Percentiles rank a stretch among this genome's conserved stretches.
These are phyloP conservation scores for Danio kyathit DNA, from an alignment of 2,797 vertebrate species.

Conservation along the genomic window DNA sequence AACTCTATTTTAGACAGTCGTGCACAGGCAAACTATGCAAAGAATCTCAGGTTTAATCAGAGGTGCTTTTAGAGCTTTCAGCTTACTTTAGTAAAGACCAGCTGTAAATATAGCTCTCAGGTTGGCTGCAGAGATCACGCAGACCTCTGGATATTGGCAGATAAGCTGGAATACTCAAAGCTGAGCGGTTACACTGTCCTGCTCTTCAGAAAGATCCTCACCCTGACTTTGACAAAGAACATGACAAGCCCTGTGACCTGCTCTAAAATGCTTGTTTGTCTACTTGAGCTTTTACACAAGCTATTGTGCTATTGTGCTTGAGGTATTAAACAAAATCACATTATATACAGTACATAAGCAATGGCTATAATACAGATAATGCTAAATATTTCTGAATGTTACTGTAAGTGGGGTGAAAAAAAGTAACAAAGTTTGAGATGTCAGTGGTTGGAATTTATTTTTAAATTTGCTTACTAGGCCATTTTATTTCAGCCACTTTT, in stretches of 20 bases:
- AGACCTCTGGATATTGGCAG: constrained; percentile 62
- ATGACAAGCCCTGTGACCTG: constrained; percentile 2
- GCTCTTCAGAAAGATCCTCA: constrained; percentile 17
- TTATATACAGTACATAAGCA: neutral
- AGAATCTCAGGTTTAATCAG: neutral
- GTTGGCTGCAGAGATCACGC: constrained; percentile 16
- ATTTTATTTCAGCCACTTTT: neutral
- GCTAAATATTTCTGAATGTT: constrained; percentile 2
- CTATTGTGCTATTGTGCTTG: too few species aligned
- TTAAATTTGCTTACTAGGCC: neutral
- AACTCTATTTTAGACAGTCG: neutral
- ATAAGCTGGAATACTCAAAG: constrained; percentile 46
- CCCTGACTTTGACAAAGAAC: constrained; percentile 33
- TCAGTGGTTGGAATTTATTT: neutral
- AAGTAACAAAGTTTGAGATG: neutral
- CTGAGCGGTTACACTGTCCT: constrained; percentile 48
- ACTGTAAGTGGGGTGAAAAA: neutral
- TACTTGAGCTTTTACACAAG: neutral
- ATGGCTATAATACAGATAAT: neutral
- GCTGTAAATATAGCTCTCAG: constrained; percentile 50
- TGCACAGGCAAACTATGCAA: neutral
- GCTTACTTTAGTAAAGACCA: neutral
- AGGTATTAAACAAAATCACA: neutral
- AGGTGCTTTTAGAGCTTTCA: neutral
- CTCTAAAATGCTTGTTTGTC: constrained; percentile 4